A percentile compares a stretch with the other conserved stretches of the same genome.
These are phyloP conservation scores for Cheilosia vernalis DNA, from an alignment of 2,888 invertebrate genomes.

Conservation along the genomic window DNA sequence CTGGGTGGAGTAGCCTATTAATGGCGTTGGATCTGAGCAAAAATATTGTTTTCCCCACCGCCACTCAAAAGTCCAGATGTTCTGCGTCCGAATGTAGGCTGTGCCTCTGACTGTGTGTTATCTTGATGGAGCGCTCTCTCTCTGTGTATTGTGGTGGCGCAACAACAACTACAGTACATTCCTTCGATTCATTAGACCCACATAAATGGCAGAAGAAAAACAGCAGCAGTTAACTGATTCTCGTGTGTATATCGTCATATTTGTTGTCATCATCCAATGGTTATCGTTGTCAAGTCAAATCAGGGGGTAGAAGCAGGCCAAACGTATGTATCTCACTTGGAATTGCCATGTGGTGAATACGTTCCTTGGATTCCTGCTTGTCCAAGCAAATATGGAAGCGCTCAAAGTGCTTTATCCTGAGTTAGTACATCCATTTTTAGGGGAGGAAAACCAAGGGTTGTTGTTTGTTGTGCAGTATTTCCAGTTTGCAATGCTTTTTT, in stretches of 20 bases:
- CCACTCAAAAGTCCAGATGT: constrained; percentile 47
- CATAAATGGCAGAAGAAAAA: constrained; percentile 42
- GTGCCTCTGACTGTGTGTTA: constrained; percentile 48
- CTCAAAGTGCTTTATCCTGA: constrained; percentile 55
- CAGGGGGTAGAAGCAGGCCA: constrained; percentile 52
- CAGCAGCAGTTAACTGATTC: constrained; percentile 61
- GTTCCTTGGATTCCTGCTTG: constrained; percentile 43
- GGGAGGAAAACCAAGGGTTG: constrained; percentile 71
- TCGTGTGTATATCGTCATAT: constrained; percentile 60
- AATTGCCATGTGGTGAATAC: constrained; percentile 59
- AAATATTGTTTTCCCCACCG: constrained; percentile 42
- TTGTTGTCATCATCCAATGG: constrained; percentile 58
- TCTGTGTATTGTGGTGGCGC: constrained; percentile 28
- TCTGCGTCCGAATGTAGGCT: constrained; percentile 39
- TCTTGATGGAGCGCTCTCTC: constrained; percentile 61
- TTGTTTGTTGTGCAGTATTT: constrained; percentile 48
- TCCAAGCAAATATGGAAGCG: constrained; percentile 29
- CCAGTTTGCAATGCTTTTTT: constrained; percentile 45
- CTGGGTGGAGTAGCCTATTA: constrained; percentile 62
- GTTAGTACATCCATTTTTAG: constrained; percentile 35
- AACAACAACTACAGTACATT: constrained; percentile 59
- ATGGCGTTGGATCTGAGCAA: constrained; percentile 48
- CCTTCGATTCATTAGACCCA: constrained; percentile 62
- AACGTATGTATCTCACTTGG: constrained; percentile 34
- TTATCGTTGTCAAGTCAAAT: constrained; percentile 62